A percentile compares a stretch with the other conserved stretches of the same genome.
These are phyloP conservation scores for Zaprionus davidi DNA, from an alignment of 1,140 invertebrate genomes.

Conservation along the genomic window DNA sequence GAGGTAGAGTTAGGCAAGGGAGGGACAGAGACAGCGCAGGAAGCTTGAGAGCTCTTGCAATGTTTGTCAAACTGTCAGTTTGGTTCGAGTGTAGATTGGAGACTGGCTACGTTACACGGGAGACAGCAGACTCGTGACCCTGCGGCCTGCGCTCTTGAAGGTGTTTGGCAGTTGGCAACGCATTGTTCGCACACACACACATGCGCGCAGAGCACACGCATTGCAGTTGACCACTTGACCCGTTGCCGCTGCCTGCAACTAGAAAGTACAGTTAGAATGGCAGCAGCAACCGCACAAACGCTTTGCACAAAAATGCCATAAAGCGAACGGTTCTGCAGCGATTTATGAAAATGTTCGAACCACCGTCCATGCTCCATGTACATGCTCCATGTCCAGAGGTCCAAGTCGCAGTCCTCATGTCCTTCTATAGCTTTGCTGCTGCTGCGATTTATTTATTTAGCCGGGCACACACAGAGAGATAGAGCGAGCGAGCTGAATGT, in stretches of 20 bases:
- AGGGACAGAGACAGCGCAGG: slow-evolving; percentile 11
- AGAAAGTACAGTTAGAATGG: slow-evolving; percentile 61
- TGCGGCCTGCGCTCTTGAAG: slow-evolving; percentile 42
- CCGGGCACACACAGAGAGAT: neutral
- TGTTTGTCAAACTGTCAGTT: slow-evolving; percentile 75
- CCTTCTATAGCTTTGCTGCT: slow-evolving; percentile 56
- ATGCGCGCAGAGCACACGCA: slow-evolving; percentile 14
- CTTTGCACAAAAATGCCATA: slow-evolving; percentile 79
- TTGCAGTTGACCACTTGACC: slow-evolving; percentile 65
- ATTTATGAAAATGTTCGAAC: slow-evolving; percentile 76
- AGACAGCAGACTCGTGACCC: neutral
- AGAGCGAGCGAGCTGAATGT: slow-evolving; percentile 15
- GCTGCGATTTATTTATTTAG: slow-evolving; percentile 75
- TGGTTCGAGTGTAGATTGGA: slow-evolving; percentile 7
- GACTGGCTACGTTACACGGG: neutral
- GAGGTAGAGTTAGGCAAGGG: no score
- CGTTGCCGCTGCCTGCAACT: neutral
- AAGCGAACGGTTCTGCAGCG: slow-evolving; percentile 50
- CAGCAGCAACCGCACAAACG: slow-evolving; percentile 19
- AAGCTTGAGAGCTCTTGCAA: slow-evolving; percentile 32
- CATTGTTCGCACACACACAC: slow-evolving; percentile 39
- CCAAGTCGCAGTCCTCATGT: slow-evolving; percentile 40
- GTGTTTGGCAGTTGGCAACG: slow-evolving; percentile 70
- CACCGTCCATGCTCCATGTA: neutral
- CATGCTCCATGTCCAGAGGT: no score